phyloP scores from a whole-genome alignment of 92 coral and sea anemone species.

The Umimayanthus chanpuru region DNA sequence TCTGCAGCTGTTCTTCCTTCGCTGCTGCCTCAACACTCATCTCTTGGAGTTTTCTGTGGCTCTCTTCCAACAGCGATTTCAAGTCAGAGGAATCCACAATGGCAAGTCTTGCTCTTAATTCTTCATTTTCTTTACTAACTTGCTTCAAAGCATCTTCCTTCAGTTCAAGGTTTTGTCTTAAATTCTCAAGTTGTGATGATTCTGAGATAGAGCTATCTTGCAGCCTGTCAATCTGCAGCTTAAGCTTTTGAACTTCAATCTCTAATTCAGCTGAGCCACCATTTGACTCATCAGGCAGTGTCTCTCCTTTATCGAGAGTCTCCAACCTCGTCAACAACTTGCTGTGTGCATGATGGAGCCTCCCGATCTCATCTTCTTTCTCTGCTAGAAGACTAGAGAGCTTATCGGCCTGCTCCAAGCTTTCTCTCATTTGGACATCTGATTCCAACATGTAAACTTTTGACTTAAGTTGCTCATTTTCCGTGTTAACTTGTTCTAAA shows the following conservation, averaged over 20 bases:
- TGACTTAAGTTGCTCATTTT: conserved; percentile 59
- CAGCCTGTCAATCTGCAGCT: conserved; percentile 55
- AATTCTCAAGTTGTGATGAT: conserved; percentile 73
- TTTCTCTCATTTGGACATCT: conserved; percentile 64
- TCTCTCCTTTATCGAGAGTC: conserved; percentile 73
- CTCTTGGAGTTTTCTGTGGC: conserved; percentile 76
- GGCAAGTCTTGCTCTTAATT: conserved; percentile 62
- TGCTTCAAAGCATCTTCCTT: conserved; percentile 78
- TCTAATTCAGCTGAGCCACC: conserved; percentile 73
- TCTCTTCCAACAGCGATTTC: conserved; percentile 78
- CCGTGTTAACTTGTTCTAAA: conserved; percentile 60
- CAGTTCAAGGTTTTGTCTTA: conserved; percentile 67
- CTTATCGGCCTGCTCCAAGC: conserved; percentile 76
- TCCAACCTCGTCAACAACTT: conserved; percentile 76
- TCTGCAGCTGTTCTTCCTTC: conserved; percentile 70
- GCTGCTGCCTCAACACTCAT: conserved; percentile 52
- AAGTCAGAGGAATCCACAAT: conserved; percentile 73
- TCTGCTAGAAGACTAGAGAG: conserved; percentile 73
- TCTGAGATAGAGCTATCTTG: conserved; percentile 70
- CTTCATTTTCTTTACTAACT: conserved; percentile 77
- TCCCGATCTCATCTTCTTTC: conserved; percentile 80
- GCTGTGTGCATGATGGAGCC: conserved; percentile 66
- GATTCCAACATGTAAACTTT: conserved; percentile 41
- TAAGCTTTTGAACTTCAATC: conserved; percentile 66
- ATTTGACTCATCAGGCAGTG: conserved; percentile 75